Evolutionary conservation across 1,140 invertebrate species (phyloP), one percentile per base, ranked within the genome.

Genomic region (Euwallacea similis): DNA sequence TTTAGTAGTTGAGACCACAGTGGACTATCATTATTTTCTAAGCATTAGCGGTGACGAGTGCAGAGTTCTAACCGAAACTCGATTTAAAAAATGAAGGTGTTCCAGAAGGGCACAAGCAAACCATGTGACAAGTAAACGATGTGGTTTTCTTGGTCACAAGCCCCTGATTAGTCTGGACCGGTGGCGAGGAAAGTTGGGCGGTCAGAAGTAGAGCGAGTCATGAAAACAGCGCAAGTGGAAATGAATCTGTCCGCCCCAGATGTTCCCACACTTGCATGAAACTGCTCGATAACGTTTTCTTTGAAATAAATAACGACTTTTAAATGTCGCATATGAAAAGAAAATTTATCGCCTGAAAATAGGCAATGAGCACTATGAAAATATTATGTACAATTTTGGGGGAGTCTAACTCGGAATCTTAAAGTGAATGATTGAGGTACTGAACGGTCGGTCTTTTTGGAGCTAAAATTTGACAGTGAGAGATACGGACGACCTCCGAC

Each of bases 191-290:
- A 70, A 70, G 73, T 74, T 74, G 53, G 53, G 42, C 76, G 78
- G 78, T 79, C 76, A 81, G 75, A 59, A 66, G 62, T 53, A 62
- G 47, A 56, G 16, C 78, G 75, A 75, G 74, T 72, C 75, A 79
- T 76, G 76, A 78, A 79, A 80, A 80, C 76, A 76, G 75, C 76
- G 76, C 78, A 77, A 79, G 79, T 76, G 76, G 77, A 80, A 81
- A 81, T 81, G 80, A 81, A 81, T 78, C 79, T 81, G 80, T 81
- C 80, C 79, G 69, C 59, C 72, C 66, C 73, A 74, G 73, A 77
- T 81, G 80, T 79, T 80, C 68, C 78, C 79, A 74, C 79, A 79
- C 77, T 80, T 80, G 44, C 13, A 42, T n/a, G 41, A 43, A 44
- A 15, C 60, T 44, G 60, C 2, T 11, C 13, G 8, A 11, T 15